These are phyloP conservation scores for Aphrophora alni DNA, from an alignment of 2,888 invertebrate species.

Conservation along the genomic window DNA sequence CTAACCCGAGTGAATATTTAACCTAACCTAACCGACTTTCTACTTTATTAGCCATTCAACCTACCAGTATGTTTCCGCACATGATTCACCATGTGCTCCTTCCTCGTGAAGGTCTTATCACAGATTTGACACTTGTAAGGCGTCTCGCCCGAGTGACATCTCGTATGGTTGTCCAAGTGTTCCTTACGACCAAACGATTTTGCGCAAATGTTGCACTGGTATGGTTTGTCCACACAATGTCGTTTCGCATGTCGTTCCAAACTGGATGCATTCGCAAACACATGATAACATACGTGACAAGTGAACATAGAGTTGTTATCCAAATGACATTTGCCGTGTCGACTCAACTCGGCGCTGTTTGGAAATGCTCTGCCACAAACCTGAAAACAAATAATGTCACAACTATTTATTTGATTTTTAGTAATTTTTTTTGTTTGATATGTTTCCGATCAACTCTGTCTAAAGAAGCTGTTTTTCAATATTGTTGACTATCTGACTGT, in stretches of 20 bases:
- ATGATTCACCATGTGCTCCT: conserved; percentile 54
- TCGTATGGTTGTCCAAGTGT: conserved; percentile 83
- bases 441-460: too few species aligned
- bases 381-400: too few species aligned
- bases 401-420: too few species aligned
- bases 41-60: too few species aligned
- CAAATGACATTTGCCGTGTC: conserved; percentile 84
- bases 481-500: too few species aligned
- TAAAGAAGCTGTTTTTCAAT: not conserved
- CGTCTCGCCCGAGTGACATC: conserved; percentile 65
- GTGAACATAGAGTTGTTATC: conserved; percentile 75
- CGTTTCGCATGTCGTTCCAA: conserved; percentile 78
- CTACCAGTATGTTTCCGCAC: conserved; percentile 54
- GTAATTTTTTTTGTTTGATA: too few species aligned
- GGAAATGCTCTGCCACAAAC: conserved; percentile 86
- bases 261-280: conserved; percentile 73
- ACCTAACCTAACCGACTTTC: too few species aligned
- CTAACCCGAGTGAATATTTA: too few species aligned
- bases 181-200: conserved; percentile 88
- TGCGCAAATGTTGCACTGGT: conserved; percentile 83
- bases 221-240: conserved; percentile 83
- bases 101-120: conserved; percentile 61
- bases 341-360: conserved; percentile 77
- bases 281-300: conserved; percentile 70
- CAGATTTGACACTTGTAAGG: conserved; percentile 80